phyloP scores from a whole-genome alignment of 2,797 vertebrate species.

The Bufotes viridis region DNA sequence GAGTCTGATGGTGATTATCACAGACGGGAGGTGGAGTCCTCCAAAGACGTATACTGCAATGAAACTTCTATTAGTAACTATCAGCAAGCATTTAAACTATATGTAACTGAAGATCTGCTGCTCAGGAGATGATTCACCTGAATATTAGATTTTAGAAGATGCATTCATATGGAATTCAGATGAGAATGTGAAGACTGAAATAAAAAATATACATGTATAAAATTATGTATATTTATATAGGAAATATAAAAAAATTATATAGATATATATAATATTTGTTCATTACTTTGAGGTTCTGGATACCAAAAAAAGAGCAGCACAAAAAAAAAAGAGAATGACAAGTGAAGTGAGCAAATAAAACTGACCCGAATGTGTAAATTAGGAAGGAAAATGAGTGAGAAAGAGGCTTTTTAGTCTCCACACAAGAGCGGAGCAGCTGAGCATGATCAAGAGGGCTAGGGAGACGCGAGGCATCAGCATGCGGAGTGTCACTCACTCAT shows the following conservation, averaged over 20 bases:
- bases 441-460: conserved; percentile 89
- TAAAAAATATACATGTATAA: background rate
- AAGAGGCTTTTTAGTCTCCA: conserved; percentile 92
- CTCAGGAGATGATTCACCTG: no score
- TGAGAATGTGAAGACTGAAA: background rate
- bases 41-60: background rate
- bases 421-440: conserved; percentile 90
- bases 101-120: no score
- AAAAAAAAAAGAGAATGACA: conserved; percentile 92
- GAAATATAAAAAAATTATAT: background rate
- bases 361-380: conserved; percentile 99
- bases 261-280: background rate
- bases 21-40: no score
- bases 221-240: background rate
- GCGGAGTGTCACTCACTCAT: conserved; percentile 92
- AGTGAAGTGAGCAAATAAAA: conserved; percentile 95
- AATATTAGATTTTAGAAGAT: no score
- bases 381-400: conserved; percentile 91
- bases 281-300: background rate
- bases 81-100: no score
- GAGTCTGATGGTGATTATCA: no score
- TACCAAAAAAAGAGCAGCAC: conserved; percentile 73
- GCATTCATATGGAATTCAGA: background rate
- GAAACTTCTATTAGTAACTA: background rate
- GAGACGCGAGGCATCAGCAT: conserved; percentile 27